Evolutionary conservation across 2,888 invertebrate genomes (phyloP).

Genomic region (Caenorhabditis afra): DNA sequence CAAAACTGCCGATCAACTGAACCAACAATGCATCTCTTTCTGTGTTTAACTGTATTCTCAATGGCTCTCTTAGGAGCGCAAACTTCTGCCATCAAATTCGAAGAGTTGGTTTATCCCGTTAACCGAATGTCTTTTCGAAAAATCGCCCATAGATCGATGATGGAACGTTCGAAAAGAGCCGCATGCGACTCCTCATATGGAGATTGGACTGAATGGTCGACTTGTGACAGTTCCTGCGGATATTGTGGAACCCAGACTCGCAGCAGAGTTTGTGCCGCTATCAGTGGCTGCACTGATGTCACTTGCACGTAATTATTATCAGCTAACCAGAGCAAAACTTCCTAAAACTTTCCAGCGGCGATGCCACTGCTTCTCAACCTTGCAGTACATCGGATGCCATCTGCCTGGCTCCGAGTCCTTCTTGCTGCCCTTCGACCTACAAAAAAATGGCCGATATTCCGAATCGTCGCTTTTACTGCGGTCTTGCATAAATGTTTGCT

Average conservation of each 20-base stretch:
- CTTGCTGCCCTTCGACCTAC: slow-evolving; percentile 38
- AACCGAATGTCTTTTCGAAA: too few relatives aligned
- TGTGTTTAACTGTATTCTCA: too few relatives aligned
- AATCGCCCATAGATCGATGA: too few relatives aligned
- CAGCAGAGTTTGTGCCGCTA: slow-evolving; percentile 23
- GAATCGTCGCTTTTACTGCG: slow-evolving; percentile 37
- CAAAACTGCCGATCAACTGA: not conserved
- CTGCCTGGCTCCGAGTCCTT: slow-evolving; percentile 29
- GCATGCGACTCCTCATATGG: slow-evolving; percentile 29
- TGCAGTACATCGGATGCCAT: slow-evolving; percentile 40
- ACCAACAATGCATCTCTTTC: too few relatives aligned
- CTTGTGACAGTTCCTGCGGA: slow-evolving; percentile 43
- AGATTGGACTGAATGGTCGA: slow-evolving; percentile 43
- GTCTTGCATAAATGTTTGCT: slow-evolving; percentile 14
- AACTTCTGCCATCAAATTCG: too few relatives aligned
- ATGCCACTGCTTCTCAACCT: slow-evolving; percentile 29
- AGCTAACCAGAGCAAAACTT: too few relatives aligned
- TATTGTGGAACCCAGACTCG: slow-evolving; percentile 50
- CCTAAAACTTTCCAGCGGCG: slow-evolving; percentile 32
- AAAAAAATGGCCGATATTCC: slow-evolving; percentile 42
- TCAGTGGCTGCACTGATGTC: slow-evolving; percentile 35
- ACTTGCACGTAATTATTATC: slow-evolving; percentile 46
- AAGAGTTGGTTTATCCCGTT: too few relatives aligned
- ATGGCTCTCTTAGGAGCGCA: too few relatives aligned
- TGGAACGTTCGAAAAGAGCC: slow-evolving; percentile 11